A percentile compares a stretch with the other conserved stretches of the same genome.
phyloP scores from a whole-genome alignment of 2,888 invertebrate genomes.

The Daptonema setosum region DNA sequence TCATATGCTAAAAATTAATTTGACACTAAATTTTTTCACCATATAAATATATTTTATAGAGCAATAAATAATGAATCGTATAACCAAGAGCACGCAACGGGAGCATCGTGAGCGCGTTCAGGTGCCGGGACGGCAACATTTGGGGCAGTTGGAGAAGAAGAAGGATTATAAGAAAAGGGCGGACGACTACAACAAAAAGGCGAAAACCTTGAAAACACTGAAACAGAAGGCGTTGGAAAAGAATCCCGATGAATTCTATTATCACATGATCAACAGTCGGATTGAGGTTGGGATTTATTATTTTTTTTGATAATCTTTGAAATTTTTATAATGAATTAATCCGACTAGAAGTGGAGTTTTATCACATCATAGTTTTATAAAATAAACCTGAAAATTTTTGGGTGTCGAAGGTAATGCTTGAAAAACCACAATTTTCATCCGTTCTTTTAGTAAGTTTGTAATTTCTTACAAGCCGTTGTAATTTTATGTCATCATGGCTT shows the following conservation, averaged over 20 bases:
- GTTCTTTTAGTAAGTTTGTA: too few species aligned
- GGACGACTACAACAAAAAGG: slow-evolving; percentile 38
- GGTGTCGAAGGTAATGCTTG: too few species aligned
- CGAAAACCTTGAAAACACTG: slow-evolving; percentile 54
- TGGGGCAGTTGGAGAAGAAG: slow-evolving; percentile 24
- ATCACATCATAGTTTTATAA: too few species aligned
- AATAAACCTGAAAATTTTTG: too few species aligned
- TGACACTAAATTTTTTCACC: too few species aligned
- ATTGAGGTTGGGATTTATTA: slow-evolving; percentile 36
- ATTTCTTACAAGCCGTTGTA: too few species aligned
- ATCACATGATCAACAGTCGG: slow-evolving; percentile 85
- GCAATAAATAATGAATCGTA: too few species aligned
- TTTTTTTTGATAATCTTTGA: slow-evolving; percentile 1
- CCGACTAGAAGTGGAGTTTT: too few species aligned
- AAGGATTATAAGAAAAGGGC: slow-evolving; percentile 25
- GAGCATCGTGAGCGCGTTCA: slow-evolving; percentile 18
- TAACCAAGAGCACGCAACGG: slow-evolving; percentile 9
- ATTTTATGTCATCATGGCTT: too few species aligned
- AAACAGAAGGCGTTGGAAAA: slow-evolving; percentile 62
- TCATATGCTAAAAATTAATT: too few species aligned
- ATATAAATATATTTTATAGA: too few species aligned
- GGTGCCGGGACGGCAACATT: slow-evolving; percentile 14
- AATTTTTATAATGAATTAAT: not conserved
- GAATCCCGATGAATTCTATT: slow-evolving; percentile 95
- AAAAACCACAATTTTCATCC: too few species aligned